A percentile compares a stretch with the other conserved stretches of the same genome.
These are phyloP conservation scores for Ornithorhynchus anatinus DNA, from an alignment of 2,113 vertebrate genomes.

Conservation along the genomic window DNA sequence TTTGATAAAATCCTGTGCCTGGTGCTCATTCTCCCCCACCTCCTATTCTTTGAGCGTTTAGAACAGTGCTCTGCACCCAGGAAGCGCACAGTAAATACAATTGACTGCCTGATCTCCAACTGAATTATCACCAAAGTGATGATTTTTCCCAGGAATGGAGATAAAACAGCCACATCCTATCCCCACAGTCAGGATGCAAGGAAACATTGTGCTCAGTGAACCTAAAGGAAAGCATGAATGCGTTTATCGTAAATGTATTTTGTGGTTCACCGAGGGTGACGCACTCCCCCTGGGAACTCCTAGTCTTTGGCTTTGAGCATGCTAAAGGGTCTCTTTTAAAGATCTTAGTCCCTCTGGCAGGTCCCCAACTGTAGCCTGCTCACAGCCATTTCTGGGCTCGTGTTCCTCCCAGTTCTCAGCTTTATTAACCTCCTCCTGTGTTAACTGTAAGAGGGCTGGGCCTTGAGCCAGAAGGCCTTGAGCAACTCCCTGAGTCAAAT, in stretches of 20 bases:
- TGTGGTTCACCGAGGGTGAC: background rate
- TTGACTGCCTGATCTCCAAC: too few species aligned
- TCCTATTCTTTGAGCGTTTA: too few species aligned
- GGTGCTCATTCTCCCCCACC: too few species aligned
- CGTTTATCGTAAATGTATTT: background rate
- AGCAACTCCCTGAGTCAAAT: background rate
- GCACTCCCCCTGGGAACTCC: background rate
- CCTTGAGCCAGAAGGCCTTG: background rate
- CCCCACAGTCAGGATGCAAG: background rate
- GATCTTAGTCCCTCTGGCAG: background rate
- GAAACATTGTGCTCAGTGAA: background rate
- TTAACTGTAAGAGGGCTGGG: background rate
- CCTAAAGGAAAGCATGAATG: background rate
- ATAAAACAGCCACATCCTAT: background rate
- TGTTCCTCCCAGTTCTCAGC: background rate
- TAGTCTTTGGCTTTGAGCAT: background rate
- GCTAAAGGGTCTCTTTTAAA: background rate
- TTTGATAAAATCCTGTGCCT: too few species aligned
- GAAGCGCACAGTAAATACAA: too few species aligned
- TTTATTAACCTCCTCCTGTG: background rate
- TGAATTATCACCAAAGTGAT: too few species aligned
- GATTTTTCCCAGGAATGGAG: too few species aligned
- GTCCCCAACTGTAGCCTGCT: background rate
- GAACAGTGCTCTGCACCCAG: too few species aligned
- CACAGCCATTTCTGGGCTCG: background rate